phyloP scores from a whole-genome alignment of 2,888 invertebrate genomes.

The Eupsilia transversa region DNA sequence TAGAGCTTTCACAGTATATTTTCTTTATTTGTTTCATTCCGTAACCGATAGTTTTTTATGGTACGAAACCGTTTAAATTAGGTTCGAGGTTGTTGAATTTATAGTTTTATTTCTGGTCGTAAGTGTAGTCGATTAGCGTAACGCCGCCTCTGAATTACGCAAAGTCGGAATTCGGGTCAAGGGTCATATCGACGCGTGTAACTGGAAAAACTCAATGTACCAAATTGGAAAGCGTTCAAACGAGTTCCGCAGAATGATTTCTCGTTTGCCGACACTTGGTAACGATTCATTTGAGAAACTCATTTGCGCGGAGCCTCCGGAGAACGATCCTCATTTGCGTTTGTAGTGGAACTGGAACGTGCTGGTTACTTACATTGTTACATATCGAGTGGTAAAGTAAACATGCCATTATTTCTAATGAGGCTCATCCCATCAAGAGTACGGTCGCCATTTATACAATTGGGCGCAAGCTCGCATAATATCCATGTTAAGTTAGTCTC shows the following conservation, averaged over 20 bases:
- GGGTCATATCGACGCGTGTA: constrained; percentile 50
- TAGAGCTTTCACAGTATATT: constrained; percentile 81
- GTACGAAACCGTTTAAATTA: constrained; percentile 52
- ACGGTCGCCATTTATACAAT: constrained; percentile 40
- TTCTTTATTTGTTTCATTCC: constrained; percentile 80
- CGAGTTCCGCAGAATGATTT: constrained; percentile 79
- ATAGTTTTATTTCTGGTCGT: constrained; percentile 25
- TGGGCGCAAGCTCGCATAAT: constrained; percentile 32
- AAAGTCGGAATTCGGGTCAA: constrained; percentile 53
- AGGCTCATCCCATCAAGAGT: constrained; percentile 56
- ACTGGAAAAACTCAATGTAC: constrained; percentile 74
- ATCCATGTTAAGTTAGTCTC: constrained; percentile 20
- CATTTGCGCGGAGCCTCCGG: constrained; percentile 83
- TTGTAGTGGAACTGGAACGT: constrained; percentile 75
- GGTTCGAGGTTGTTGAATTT: constrained; percentile 25
- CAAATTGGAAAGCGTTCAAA: constrained; percentile 80
- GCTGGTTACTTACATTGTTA: constrained; percentile 69
- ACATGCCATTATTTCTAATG: constrained; percentile 70
- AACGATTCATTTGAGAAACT: constrained; percentile 88
- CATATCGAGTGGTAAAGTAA: constrained; percentile 70
- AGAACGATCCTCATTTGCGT: constrained; percentile 86
- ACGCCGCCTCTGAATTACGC: constrained; percentile 21
- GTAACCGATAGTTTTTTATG: constrained; percentile 66
- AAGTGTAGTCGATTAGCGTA: constrained; percentile 28
- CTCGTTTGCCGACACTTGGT: constrained; percentile 83